phyloP scores from a whole-genome alignment of 2,888 invertebrate species.

The Drosophila limbata region DNA sequence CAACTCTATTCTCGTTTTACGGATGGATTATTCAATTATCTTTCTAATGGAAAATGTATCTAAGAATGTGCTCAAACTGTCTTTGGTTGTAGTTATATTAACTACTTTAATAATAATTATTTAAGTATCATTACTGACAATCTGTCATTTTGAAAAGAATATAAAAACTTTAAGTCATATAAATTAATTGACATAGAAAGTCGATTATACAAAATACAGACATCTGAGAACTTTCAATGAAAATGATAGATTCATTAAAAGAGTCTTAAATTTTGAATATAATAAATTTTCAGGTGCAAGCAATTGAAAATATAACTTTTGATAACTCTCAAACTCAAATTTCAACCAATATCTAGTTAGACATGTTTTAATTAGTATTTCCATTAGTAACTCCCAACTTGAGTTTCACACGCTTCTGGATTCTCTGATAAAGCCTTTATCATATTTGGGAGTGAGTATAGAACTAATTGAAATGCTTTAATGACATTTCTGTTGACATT shows the following conservation, averaged over 20 bases:
- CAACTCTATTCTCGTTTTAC: not conserved
- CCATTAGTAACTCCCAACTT: constrained; percentile 2
- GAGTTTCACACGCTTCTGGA: constrained; percentile 38
- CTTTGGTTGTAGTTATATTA: not conserved
- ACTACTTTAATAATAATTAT: not conserved
- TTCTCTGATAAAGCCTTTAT: constrained; percentile 29
- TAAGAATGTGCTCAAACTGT: not conserved
- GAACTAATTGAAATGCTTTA: constrained; percentile 72
- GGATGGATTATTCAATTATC: not conserved
- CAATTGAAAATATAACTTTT: no score
- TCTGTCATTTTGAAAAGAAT: no score
- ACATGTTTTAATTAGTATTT: constrained; percentile 5
- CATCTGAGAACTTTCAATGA: no score
- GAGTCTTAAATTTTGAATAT: no score
- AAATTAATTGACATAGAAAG: no score
- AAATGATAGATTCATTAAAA: no score
- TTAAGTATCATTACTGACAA: no score
- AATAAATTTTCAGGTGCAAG: no score
- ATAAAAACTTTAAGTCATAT: no score
- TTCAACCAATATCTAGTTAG: not conserved
- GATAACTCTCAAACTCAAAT: not conserved
- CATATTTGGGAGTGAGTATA: constrained; percentile 16
- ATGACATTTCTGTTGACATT: constrained; percentile 66
- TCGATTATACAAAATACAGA: no score
- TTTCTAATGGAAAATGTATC: not conserved